Conservation (phyloP, 2,797 vertebrate genomes). For the Menidia menidia region DNA sequence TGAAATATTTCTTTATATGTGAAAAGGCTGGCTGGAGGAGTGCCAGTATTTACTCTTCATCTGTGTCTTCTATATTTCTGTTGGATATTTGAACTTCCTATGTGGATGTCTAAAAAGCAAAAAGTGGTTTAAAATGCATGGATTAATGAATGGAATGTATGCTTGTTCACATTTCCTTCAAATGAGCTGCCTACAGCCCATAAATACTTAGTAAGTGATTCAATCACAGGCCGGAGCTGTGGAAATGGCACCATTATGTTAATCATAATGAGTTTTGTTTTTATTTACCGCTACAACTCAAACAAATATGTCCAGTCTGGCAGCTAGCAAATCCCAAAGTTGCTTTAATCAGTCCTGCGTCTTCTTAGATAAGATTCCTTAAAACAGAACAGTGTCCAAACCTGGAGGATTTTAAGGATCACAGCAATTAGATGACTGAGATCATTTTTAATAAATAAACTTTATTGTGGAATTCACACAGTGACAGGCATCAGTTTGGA, state of each 20-base stretch:
- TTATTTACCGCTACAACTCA: slow-evolving; percentile 29
- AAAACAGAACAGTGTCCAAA: not conserved
- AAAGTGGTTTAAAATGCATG: slow-evolving; percentile 57
- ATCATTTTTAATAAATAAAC: not conserved
- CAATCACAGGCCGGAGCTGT: slow-evolving; percentile 42
- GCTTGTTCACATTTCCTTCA: slow-evolving; percentile 49
- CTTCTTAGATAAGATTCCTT: not conserved
- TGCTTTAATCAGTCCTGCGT: slow-evolving; percentile 13
- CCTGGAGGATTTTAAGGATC: not conserved
- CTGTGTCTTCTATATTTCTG: slow-evolving; percentile 67
- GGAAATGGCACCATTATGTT: slow-evolving; percentile 56
- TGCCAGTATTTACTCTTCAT: slow-evolving; percentile 61
- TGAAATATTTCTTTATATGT: slow-evolving; percentile 56
- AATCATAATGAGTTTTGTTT: slow-evolving; percentile 51
- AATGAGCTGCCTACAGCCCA: slow-evolving; percentile 45
- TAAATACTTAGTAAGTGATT: slow-evolving; percentile 57
- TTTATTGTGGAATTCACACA: not conserved
- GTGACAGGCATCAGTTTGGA: not conserved
- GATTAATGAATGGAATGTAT: slow-evolving; percentile 69
- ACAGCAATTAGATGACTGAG: not conserved
- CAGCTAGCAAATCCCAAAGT: slow-evolving; percentile 18
- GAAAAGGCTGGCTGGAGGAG: slow-evolving; percentile 46
- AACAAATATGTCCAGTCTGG: slow-evolving; percentile 28
- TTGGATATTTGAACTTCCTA: slow-evolving; percentile 72
- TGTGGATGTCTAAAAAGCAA: slow-evolving; percentile 58